These are phyloP conservation scores for Caenorhabditis sp. DNA, from an alignment of 2,888 invertebrate genomes.

Conservation along the genomic window DNA sequence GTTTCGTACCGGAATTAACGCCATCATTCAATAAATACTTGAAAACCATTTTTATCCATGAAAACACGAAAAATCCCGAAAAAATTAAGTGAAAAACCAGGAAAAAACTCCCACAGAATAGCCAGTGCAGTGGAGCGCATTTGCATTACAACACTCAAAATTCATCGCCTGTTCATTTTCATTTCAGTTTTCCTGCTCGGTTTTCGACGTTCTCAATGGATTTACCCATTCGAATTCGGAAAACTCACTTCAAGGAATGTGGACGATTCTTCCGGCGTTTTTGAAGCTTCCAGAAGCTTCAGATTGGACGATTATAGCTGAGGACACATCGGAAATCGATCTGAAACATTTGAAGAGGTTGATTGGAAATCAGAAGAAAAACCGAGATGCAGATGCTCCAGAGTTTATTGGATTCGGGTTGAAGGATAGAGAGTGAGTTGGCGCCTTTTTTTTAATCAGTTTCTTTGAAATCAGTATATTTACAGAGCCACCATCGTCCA, in stretches of 20 bases:
- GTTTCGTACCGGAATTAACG: no score
- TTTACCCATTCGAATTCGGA: background rate
- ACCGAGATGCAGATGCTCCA: no score
- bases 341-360: conserved; percentile 17
- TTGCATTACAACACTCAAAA: no score
- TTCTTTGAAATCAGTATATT: conserved; percentile 81
- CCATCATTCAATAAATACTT: background rate
- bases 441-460: no score
- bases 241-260: conserved; percentile 32
- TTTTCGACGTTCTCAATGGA: conserved; percentile 45
- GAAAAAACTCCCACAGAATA: no score
- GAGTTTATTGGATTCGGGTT: conserved; percentile 70
- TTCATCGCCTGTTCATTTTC: background rate
- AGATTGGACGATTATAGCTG: conserved; percentile 43
- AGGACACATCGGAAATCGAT: conserved; percentile 41
- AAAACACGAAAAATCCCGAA: background rate
- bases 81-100: no score
- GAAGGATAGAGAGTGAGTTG: conserved; percentile 85
- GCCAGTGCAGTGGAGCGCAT: no score
- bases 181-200: conserved; percentile 32
- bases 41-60: background rate
- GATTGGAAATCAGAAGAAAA: background rate
- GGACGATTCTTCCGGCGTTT: conserved; percentile 49
- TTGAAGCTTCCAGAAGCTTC: conserved; percentile 15
- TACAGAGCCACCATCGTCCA: conserved; percentile 93